phyloP scores from a whole-genome alignment of 2,113 vertebrate genomes.

The Tautogolabrus adspersus region DNA sequence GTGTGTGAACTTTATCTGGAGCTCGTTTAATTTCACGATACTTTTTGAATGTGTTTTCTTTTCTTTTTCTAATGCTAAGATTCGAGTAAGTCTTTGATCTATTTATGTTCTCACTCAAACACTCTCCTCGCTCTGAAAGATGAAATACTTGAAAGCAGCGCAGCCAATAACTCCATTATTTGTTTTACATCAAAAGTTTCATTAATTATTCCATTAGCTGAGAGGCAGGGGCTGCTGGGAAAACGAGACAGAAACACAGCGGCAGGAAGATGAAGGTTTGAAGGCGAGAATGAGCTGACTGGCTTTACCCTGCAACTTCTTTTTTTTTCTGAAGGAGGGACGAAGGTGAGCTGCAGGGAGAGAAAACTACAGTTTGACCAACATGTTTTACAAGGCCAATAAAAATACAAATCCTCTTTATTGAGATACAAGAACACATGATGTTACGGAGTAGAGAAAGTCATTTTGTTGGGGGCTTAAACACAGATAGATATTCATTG shows the following conservation, averaged over 20 bases:
- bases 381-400: not conserved
- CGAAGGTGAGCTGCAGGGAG: slow-evolving; percentile 47
- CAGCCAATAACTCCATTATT: slow-evolving; percentile 70
- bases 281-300: slow-evolving; percentile 13
- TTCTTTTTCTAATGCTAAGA: slow-evolving; percentile 50
- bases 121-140: slow-evolving; percentile 51
- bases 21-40: slow-evolving; percentile 64
- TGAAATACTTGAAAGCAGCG: slow-evolving; percentile 71
- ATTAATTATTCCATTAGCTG: slow-evolving; percentile 80
- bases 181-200: slow-evolving; percentile 79
- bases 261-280: slow-evolving; percentile 18
- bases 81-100: slow-evolving; percentile 75
- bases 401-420: not conserved
- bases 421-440: not conserved
- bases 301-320: not conserved
- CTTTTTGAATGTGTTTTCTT: slow-evolving; percentile 61
- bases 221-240: slow-evolving; percentile 31
- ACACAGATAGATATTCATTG: too few relatives aligned
- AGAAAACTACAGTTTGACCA: slow-evolving; percentile 14
- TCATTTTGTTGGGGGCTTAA: too few relatives aligned
- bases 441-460: too few relatives aligned
- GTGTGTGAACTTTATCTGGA: slow-evolving; percentile 62
- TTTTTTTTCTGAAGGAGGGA: slow-evolving; percentile 24
- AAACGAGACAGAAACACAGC: slow-evolving; percentile 31
- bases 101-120: slow-evolving; percentile 71